phyloP scores from a whole-genome alignment of 2,888 invertebrate genomes.

The Plusia festucae region DNA sequence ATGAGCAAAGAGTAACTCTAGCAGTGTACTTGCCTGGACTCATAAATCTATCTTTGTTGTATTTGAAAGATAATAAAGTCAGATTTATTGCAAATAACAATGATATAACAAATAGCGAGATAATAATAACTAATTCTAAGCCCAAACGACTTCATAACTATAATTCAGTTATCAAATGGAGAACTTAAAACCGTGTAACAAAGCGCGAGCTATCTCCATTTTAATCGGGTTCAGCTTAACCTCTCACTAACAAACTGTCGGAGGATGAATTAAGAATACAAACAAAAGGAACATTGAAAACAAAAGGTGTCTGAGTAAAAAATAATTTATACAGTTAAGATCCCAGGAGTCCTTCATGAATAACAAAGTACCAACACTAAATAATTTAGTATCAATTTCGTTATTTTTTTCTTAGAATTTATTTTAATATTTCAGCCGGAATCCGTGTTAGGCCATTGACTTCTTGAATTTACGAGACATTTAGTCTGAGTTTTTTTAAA shows the following conservation, averaged over 20 bases:
- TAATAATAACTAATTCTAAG: not conserved
- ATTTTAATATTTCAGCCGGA: not conserved
- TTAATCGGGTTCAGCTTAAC: slow-evolving; percentile 18
- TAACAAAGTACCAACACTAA: slow-evolving; percentile 18
- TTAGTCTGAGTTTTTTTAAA: not conserved
- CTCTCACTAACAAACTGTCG: slow-evolving; percentile 18
- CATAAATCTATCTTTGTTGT: not conserved
- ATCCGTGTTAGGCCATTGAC: not conserved
- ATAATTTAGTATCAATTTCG: slow-evolving; percentile 14
- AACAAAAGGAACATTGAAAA: slow-evolving; percentile 25
- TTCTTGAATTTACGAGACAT: not conserved
- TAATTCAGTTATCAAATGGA: slow-evolving; percentile 4
- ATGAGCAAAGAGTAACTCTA: too few relatives aligned
- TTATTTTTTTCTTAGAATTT: slow-evolving; percentile 1
- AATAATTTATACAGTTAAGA: slow-evolving; percentile 20
- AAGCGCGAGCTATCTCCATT: slow-evolving; percentile 9
- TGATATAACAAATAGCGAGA: not conserved
- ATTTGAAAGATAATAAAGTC: not conserved
- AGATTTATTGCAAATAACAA: too few relatives aligned
- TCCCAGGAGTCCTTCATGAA: slow-evolving; percentile 11
- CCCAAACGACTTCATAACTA: slow-evolving; percentile 3
- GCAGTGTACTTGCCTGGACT: too few relatives aligned
- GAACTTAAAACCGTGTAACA: not conserved
- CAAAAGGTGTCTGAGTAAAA: slow-evolving; percentile 23
- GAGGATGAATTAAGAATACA: slow-evolving; percentile 13